A percentile compares a stretch with the other conserved stretches of the same genome.
Conservation (phyloP, 2,888 invertebrate genomes). For the Sepioteuthis lessoniana region DNA sequence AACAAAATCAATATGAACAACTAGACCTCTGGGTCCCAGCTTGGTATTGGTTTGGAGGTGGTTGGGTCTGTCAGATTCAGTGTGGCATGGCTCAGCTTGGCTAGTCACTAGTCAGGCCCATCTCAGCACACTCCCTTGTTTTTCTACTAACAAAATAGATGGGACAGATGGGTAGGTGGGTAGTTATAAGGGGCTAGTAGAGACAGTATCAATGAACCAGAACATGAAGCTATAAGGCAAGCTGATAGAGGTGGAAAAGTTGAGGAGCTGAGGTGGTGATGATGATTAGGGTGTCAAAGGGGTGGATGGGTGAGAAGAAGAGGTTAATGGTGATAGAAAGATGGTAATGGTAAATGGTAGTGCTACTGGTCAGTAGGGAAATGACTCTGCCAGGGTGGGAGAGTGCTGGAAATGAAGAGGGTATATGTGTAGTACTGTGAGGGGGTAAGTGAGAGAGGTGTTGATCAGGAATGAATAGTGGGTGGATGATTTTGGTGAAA, state of each 20-base stretch:
- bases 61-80: not conserved
- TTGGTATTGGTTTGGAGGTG: not conserved
- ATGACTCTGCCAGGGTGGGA: not conserved
- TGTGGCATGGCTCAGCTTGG: conserved; percentile 17
- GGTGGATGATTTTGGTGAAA: not conserved
- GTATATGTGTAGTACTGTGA: not conserved
- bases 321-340: not conserved
- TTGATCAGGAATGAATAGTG: not conserved
- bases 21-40: conserved; percentile 21
- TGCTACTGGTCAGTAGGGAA: not conserved
- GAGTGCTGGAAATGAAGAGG: not conserved
- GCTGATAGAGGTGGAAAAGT: not conserved
- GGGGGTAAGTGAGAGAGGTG: not conserved
- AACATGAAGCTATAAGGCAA: not conserved
- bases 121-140: not conserved
- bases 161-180: not conserved
- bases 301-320: not conserved
- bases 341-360: not conserved
- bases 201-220: conserved; percentile 5
- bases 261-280: not conserved
- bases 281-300: conserved; percentile 13
- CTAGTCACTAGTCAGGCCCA: conserved; percentile 33
- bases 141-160: not conserved
- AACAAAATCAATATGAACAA: conserved; percentile 33
- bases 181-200: not conserved